Evolutionary conservation across 1,140 invertebrate species (phyloP), one percentile per base, ranked within the genome.

Genomic region (Apis dorsata): DNA sequence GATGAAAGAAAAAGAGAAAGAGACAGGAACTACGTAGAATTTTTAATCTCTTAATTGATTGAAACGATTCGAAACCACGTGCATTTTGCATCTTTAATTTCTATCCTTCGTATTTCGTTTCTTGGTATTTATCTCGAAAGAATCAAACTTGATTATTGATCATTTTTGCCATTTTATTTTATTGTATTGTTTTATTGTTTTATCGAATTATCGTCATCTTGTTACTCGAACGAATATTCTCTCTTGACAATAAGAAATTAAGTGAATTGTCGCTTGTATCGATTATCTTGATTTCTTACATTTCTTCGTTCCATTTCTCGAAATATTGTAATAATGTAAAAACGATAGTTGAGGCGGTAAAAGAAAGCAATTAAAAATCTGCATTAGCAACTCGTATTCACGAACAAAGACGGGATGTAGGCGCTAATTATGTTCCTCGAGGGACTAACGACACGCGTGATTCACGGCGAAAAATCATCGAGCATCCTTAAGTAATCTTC

Each of bases 381-480:
- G 73, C n/a, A n/a, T 21, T 49, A 17, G 71, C 17, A 2, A 28
- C 28, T 59, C n/a, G 60, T 17, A 34, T 28, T 44, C 34, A 7
- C 44, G 21, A 63, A 62, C 59, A 63, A 76, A 72, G n/a, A n/a
- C n/a, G 44, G 49, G 19, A 51, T 11, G 24, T 53, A n/a, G 34
- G 19, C 24, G 60, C n/a, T 51, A 63, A 76, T 51, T 75, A 49
- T 63, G 44, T 49, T 49, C 3, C 3, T 63, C 21, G 34, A 34
- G 59, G 44, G 53, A 75, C 63, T 75, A 75, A 75, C 73, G 73
- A 24, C 49, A 53, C 74, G 62, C 34, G 72, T 74, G 72, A 74
- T n/a, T 74, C 72, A 49, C 21, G 34, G 34, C 15, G 59, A 8
- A 49, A 60, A 62, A 49, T 62, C 57, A 44, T 68, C 19, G 9